Base-by-base conservation (phyloP, 1,140 invertebrate genomes). In the Platorchestia sp. region DNA sequence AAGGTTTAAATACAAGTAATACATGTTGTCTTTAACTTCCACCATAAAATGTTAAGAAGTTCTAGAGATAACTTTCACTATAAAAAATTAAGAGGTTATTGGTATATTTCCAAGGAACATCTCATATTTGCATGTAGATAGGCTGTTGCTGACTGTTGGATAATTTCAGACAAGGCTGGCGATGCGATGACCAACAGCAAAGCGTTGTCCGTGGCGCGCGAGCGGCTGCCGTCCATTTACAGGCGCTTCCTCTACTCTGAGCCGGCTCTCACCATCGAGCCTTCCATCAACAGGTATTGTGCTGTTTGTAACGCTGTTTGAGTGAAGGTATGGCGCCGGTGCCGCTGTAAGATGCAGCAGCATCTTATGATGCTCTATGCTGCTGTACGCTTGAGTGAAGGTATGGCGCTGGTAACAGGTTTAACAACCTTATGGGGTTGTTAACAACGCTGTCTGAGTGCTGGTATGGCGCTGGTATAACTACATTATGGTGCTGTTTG, bases 201-300 rank as follows among this genome's bases (percentile, higher is more conserved):
- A 36, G 91, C 91, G 7, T 93, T 93, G 91, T 93, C 91, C 0
- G 43, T 93, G 91, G 19, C 91, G 14, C 43, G 91, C 14, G 91
- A 93, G 45, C 6, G 91, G 44, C 91, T 93, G 16, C 91, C 91
- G 43, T 44, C 91, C 3, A 44, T 93, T 10, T 45, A 93, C 91
- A n/a, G 40, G 19, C 45, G 43, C 91, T 93, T 45, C 45, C 43
- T 44, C 45, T 44, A 93, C 91, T 14, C 91, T 47, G 43, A 44
- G 43, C 91, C 91, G 6, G 44, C 91, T n/a, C 91, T 93, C 44
- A 93, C 91, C 43, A 93, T 93, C 91, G 91, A 93, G 19, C 91
- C 91, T 40, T 93, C 91, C 45, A 93, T 93, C 91, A 93, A 44
- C 45, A 40, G 91, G 91, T 93, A 45, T 44, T 19, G 36, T 36